phyloP scores from a whole-genome alignment of 2,113 vertebrate genomes.

The Gymnorhina tibicen region DNA sequence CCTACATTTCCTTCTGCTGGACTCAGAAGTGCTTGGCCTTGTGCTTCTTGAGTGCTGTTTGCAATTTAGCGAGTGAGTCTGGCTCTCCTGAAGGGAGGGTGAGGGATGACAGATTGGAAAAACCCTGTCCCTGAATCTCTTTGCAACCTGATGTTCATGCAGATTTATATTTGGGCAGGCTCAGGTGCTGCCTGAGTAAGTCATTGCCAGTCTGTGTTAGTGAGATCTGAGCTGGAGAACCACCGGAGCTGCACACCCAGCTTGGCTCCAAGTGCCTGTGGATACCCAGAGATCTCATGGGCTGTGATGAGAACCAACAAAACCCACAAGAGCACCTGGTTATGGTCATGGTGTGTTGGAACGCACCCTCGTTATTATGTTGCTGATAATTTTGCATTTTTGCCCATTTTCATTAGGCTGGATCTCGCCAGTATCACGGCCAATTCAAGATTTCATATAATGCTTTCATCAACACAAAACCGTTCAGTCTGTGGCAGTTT shows the following conservation, averaged over 20 bases:
- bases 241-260: fast-evolving
- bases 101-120: neutral
- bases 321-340: neutral
- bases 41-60: neutral
- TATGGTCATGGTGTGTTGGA: neutral
- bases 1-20: neutral
- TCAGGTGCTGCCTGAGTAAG: neutral
- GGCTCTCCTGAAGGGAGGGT: neutral
- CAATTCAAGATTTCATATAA: neutral
- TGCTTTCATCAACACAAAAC: neutral
- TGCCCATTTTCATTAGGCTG: neutral
- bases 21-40: neutral
- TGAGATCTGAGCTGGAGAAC: neutral
- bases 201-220: neutral
- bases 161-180: neutral
- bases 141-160: neutral
- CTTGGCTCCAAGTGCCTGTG: fast-evolving
- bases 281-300: neutral
- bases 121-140: neutral
- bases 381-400: neutral
- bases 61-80: neutral
- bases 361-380: neutral
- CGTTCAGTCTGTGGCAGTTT: neutral
- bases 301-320: neutral
- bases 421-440: neutral